phyloP scores from a whole-genome alignment of 2,888 invertebrate genomes.

The Drosophila pseudotalamancana region DNA sequence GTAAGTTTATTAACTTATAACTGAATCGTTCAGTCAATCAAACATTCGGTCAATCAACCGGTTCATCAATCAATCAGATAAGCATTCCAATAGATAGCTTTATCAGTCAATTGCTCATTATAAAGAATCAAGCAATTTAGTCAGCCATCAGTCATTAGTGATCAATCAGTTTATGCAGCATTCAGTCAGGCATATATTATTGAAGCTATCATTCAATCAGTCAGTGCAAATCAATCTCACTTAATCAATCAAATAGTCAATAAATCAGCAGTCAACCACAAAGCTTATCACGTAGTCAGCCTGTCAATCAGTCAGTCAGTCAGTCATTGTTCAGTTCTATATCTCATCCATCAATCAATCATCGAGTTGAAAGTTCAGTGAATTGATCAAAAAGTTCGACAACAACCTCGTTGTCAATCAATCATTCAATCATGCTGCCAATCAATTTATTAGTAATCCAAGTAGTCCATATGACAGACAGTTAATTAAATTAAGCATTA shows the following conservation, averaged over 20 bases:
- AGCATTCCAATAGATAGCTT: neutral
- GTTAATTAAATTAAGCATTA: too few relatives aligned
- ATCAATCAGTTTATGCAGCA: too few relatives aligned
- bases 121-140: neutral
- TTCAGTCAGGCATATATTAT: too few relatives aligned
- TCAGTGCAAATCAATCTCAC: neutral
- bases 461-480: neutral
- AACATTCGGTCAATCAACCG: neutral
- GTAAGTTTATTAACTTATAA: too few relatives aligned
- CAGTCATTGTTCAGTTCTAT: neutral
- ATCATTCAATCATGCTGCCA: neutral
- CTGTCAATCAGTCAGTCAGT: neutral
- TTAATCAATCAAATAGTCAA: neutral
- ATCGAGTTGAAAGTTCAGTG: neutral
- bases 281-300: neutral
- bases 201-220: neutral
- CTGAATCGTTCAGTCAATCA: neutral
- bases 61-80: neutral
- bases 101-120: neutral
- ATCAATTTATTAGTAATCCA: neutral
- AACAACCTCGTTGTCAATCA: neutral
- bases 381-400: too few relatives aligned
- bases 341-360: neutral
- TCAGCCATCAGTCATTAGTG: too few relatives aligned
- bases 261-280: neutral